Percentiles rank a stretch among this genome's conserved stretches.
Conservation (phyloP, 2,888 invertebrate species). For the Agonopterix subpropinquella region DNA sequence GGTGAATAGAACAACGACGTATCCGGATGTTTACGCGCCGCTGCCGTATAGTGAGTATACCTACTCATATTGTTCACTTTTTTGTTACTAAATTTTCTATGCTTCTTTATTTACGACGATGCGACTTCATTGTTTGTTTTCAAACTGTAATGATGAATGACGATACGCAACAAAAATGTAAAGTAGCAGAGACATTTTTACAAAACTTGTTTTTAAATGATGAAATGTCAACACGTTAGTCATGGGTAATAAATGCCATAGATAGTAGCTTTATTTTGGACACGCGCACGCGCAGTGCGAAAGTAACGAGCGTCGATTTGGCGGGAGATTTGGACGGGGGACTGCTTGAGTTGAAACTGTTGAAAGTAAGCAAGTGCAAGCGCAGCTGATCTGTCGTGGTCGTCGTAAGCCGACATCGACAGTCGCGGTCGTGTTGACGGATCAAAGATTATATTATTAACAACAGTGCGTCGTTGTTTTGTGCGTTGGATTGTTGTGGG, state of each 20-base stretch:
- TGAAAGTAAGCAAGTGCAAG: conserved; percentile 43
- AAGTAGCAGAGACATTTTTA: too few species aligned
- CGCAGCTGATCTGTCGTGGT: conserved; percentile 38
- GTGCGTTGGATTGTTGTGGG: conserved; percentile 6
- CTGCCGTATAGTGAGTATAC: conserved; percentile 84
- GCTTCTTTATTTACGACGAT: too few species aligned
- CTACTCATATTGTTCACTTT: neutral
- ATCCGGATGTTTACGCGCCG: conserved; percentile 85
- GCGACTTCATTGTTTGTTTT: too few species aligned
- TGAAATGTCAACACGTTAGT: too few species aligned
- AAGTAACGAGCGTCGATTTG: conserved; percentile 25
- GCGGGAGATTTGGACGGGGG: conserved; percentile 45
- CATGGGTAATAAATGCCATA: conserved; percentile 6
- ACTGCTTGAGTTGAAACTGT: conserved; percentile 23
- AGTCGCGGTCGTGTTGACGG: conserved; percentile 31
- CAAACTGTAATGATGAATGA: too few species aligned
- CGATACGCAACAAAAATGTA: too few species aligned
- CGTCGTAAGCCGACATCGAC: conserved; percentile 21
- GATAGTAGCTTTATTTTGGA: neutral
- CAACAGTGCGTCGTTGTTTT: conserved; percentile 13
- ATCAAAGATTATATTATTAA: conserved; percentile 8
- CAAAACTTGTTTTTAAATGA: too few species aligned
- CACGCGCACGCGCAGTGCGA: conserved; percentile 12
- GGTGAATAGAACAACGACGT: conserved; percentile 70
- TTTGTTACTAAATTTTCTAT: too few species aligned